These are phyloP conservation scores for Eidolon helvum DNA, from an alignment of 2,113 vertebrate species.

Conservation along the genomic window DNA sequence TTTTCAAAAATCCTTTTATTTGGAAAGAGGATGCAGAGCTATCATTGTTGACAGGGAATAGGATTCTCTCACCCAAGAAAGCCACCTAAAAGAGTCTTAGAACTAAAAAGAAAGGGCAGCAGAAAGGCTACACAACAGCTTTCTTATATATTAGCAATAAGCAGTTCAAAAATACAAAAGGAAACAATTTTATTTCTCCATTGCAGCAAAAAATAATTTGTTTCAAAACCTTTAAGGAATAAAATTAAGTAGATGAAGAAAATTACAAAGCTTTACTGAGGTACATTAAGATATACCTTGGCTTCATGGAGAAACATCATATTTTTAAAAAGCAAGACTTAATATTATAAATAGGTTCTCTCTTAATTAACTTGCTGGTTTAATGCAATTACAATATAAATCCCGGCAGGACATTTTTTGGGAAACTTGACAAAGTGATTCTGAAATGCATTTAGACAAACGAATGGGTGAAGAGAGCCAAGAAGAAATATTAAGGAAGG, in stretches of 20 bases:
- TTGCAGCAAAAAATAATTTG: not conserved
- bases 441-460: conserved; percentile 48
- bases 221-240: conserved; percentile 29
- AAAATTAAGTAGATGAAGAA: not conserved
- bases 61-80: not conserved
- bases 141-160: not conserved
- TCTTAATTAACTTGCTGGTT: conserved; percentile 67
- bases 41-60: not conserved
- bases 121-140: not conserved
- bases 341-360: conserved; percentile 41
- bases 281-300: not conserved
- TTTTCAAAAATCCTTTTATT: not conserved
- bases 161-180: not conserved
- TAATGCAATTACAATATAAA: conserved; percentile 63
- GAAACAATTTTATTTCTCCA: not conserved
- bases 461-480: not conserved
- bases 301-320: not conserved
- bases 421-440: conserved; percentile 50
- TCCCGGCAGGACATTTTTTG: conserved; percentile 29
- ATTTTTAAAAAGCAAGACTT: conserved; percentile 5
- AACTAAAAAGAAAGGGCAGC: not conserved
- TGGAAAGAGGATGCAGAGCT: not conserved
- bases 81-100: not conserved
- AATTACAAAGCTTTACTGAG: not conserved
- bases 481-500: not conserved